Conservation (phyloP, 1,140 invertebrate species). For the Brachionus rotundiformis region DNA sequence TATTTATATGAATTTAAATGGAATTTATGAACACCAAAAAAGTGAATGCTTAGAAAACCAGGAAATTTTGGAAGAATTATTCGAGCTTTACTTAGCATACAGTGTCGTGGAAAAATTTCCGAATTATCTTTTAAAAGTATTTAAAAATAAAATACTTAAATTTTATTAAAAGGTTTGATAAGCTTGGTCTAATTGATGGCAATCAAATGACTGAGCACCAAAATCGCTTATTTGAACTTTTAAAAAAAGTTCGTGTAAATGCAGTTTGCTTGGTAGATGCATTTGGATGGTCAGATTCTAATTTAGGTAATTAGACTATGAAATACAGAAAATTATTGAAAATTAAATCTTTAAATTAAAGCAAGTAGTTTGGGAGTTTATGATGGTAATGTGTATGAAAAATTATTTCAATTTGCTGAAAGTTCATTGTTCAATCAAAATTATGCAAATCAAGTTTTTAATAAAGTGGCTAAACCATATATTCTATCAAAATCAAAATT, state of each 20-base stretch:
- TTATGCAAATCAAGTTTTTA: slow-evolving; percentile 56
- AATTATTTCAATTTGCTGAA: slow-evolving; percentile 79
- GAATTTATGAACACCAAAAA: not conserved
- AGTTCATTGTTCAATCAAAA: slow-evolving; percentile 82
- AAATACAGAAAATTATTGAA: not conserved
- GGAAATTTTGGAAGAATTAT: slow-evolving; percentile 44
- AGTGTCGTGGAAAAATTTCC: slow-evolving; percentile 29
- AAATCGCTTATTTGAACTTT: slow-evolving; percentile 11
- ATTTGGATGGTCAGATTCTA: slow-evolving; percentile 42
- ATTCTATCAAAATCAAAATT: not conserved
- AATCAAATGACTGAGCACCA: slow-evolving; percentile 7
- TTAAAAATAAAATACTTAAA: slow-evolving; percentile 53
- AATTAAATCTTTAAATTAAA: slow-evolving; percentile 63
- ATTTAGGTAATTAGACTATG: slow-evolving; percentile 11
- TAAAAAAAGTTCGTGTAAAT: slow-evolving; percentile 41
- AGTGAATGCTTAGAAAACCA: slow-evolving; percentile 29
- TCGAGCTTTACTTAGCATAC: slow-evolving; percentile 15
- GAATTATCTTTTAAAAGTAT: slow-evolving; percentile 54
- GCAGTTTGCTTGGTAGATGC: slow-evolving; percentile 35
- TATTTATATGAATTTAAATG: slow-evolving; percentile 21
- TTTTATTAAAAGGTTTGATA: not conserved
- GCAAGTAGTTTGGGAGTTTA: slow-evolving; percentile 76
- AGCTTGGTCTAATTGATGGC: slow-evolving; percentile 37
- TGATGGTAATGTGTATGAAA: slow-evolving; percentile 87
- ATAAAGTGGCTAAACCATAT: not conserved